A percentile compares a stretch with the other conserved stretches of the same genome.
Evolutionary conservation across 2,888 invertebrate species (phyloP).

Genomic region (Apamea monoglypha): DNA sequence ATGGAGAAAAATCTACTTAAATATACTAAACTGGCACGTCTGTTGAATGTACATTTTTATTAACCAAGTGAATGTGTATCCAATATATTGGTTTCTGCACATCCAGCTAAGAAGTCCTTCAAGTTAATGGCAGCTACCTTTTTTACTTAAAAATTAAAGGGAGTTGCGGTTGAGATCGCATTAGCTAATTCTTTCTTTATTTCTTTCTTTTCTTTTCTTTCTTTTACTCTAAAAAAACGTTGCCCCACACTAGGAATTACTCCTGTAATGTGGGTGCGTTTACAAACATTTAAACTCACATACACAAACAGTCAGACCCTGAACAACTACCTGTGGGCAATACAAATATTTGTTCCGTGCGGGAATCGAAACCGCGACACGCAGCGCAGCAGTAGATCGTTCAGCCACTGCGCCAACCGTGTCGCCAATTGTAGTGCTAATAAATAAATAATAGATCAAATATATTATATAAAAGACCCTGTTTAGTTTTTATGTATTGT

Average conservation of each 20-base stretch:
- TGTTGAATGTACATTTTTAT: conserved; percentile 1
- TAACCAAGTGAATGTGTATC: neutral
- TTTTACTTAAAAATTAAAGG: neutral
- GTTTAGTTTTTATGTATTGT: conserved; percentile 54
- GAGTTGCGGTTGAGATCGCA: neutral
- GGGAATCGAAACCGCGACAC: too few relatives aligned
- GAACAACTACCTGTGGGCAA: too few relatives aligned
- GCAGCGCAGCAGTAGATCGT: too few relatives aligned
- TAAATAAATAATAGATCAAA: conserved; percentile 8
- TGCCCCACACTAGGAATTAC: too few relatives aligned
- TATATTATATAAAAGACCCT: conserved; percentile 13
- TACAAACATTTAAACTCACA: too few relatives aligned
- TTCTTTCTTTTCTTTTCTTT: too few relatives aligned
- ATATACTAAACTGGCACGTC: neutral
- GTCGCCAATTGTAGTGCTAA: conserved; percentile 5
- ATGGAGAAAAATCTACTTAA: conserved; percentile 1
- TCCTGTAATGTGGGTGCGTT: too few relatives aligned
- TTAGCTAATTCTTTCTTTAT: neutral
- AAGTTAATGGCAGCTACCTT: conserved; percentile 4
- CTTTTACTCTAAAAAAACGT: too few relatives aligned
- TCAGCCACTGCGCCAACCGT: too few relatives aligned
- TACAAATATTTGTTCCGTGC: too few relatives aligned
- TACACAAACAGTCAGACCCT: too few relatives aligned
- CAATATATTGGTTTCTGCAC: neutral
- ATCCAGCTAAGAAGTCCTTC: neutral